Evolutionary conservation across 2,888 invertebrate genomes (phyloP), one percentile per base, ranked within the genome.

Genomic region (Drosophila subquinaria): DNA sequence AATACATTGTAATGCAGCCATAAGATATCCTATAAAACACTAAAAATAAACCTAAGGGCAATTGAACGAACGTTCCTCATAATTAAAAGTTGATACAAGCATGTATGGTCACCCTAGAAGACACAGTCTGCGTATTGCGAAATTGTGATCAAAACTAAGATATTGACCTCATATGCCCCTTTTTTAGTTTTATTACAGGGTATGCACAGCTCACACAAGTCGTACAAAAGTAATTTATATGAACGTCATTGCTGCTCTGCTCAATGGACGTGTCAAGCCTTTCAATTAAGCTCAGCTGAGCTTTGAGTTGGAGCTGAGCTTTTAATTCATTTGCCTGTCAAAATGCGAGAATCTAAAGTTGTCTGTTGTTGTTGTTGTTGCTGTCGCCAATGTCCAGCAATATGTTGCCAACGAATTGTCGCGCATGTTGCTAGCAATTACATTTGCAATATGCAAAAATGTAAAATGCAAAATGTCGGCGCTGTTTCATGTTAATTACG

Each of bases 401-500:
- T 20, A 51, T 57, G 11, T 47, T 43, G 59, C 69, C 62, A 51
- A 51, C 27, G 23, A 45, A 45, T 23, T 13, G 45, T 45, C 6
- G n/a, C 23, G 13, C 50, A 70, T 79, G 82, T 75, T 73, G 87
- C 73, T 82, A 76, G 73, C 78, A 74, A 71, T 78, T 78, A 69
- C 60, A 69, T 53, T 56, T 15, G 51, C 50, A 48, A 48, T 52
- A 52, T 35, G 45, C 62, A 33, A 50, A 55, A 57, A 68, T 59
- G 50, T 55, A 65, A 69, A 61, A 60, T 57, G 40, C 59, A 47
- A 64, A 70, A 63, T 60, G 78, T 84, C 88, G 89, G 82, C 79
- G 73, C 74, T 74, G 27, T 89, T 88, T 86, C 73, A 88, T 88
- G 85, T 84, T 74, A 85, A 86, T 80, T 75, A 75, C 67, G 55